phyloP scores from a whole-genome alignment of 2,797 vertebrate species.

The Holocentrus rufus region DNA sequence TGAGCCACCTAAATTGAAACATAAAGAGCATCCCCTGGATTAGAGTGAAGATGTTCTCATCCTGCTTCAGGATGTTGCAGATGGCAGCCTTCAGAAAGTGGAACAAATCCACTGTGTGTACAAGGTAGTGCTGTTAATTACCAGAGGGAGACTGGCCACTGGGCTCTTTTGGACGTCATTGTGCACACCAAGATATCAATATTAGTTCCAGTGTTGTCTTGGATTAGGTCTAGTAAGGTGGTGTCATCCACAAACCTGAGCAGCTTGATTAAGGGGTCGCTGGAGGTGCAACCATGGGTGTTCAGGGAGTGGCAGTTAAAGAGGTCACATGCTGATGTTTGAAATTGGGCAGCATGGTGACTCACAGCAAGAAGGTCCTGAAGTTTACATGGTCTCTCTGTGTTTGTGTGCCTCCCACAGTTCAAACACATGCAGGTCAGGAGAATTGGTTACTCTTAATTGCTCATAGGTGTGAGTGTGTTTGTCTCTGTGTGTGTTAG shows the following conservation, averaged over 20 bases:
- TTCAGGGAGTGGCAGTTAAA: slow-evolving; percentile 10
- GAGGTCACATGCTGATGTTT: slow-evolving; percentile 7
- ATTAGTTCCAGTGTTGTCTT: slow-evolving; percentile 21
- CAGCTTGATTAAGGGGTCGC: no score
- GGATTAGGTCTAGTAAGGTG: not conserved
- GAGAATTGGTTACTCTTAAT: no score
- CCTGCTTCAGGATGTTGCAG: not conserved
- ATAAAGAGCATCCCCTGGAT: slow-evolving; percentile 11
- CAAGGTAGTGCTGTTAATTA: slow-evolving; percentile 33
- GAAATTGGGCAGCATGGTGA: no score
- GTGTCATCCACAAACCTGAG: no score
- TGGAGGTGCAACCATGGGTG: slow-evolving; percentile 27
- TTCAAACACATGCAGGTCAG: no score
- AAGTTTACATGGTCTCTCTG: no score
- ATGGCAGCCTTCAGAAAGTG: not conserved
- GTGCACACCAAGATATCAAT: slow-evolving; percentile 31
- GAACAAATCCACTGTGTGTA: slow-evolving; percentile 14
- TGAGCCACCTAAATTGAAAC: slow-evolving; percentile 3
- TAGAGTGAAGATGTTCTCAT: slow-evolving; percentile 12
- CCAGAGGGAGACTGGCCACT: slow-evolving; percentile 28
- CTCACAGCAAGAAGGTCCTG: no score
- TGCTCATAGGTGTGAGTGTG: no score
- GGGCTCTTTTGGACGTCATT: slow-evolving; percentile 21
- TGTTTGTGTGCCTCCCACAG: no score
- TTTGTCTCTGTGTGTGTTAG: no score